These are phyloP conservation scores for Hirtodrosophila cameraria DNA, from an alignment of 2,888 invertebrate species.

Conservation along the genomic window DNA sequence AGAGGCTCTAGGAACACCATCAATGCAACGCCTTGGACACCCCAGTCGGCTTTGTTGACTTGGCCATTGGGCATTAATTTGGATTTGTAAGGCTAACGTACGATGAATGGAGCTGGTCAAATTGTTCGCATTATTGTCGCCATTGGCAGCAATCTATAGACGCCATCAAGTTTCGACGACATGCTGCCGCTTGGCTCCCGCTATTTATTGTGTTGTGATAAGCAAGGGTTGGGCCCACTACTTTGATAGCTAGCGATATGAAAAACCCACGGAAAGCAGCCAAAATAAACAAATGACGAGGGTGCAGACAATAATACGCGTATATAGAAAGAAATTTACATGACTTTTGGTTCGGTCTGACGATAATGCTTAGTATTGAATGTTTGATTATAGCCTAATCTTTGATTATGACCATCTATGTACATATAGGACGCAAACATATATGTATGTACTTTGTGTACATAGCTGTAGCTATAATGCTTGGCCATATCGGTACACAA, in stretches of 20 bases:
- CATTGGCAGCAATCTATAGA: constrained; percentile 73
- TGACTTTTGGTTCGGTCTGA: constrained; percentile 20
- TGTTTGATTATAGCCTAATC: constrained; percentile 37
- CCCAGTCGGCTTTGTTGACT: constrained; percentile 67
- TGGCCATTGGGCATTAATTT: constrained; percentile 73
- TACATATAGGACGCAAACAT: constrained; percentile 6
- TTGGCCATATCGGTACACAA: constrained; percentile 60
- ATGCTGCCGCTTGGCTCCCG: constrained; percentile 67
- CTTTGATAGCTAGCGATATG: constrained; percentile 50
- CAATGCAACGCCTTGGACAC: constrained; percentile 23
- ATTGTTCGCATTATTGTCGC: constrained; percentile 64
- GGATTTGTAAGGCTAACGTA: constrained; percentile 66
- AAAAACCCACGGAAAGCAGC: constrained; percentile 37
- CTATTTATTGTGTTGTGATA: constrained; percentile 72
- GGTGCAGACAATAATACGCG: constrained; percentile 18
- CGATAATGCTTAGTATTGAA: constrained; percentile 39
- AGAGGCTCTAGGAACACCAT: constrained; percentile 25
- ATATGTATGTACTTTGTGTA: constrained; percentile 37
- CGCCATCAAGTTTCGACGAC: constrained; percentile 63
- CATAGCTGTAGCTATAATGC: too few relatives aligned
- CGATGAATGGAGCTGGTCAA: constrained; percentile 68
- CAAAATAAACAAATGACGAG: constrained; percentile 51
- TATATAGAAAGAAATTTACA: constrained; percentile 42
- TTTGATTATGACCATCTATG: constrained; percentile 8
- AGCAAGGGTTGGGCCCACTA: constrained; percentile 30